Evolutionary conservation across 2,888 invertebrate species (phyloP).

Genomic region (Erpobdella octoculata): DNA sequence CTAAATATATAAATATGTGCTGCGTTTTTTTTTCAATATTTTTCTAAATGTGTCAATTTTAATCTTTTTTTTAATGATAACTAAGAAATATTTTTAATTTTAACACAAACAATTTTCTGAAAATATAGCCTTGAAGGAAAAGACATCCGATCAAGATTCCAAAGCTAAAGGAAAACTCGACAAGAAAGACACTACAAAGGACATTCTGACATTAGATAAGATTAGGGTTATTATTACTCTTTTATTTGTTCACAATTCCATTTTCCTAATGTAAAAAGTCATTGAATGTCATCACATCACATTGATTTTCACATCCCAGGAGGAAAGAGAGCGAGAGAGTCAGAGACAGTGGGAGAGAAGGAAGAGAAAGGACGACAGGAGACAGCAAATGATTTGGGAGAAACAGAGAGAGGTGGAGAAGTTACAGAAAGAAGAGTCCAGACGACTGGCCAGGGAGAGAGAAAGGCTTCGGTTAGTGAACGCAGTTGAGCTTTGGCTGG

Average conservation of each 20-base stretch:
- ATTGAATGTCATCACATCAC: too few relatives aligned
- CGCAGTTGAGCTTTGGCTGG: background rate
- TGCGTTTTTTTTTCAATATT: too few relatives aligned
- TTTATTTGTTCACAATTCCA: background rate
- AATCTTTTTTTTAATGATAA: too few relatives aligned
- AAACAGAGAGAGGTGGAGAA: constrained; percentile 64
- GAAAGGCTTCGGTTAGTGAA: constrained; percentile 39
- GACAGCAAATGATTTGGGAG: constrained; percentile 61
- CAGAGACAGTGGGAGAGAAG: constrained; percentile 65
- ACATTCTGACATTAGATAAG: constrained; percentile 45
- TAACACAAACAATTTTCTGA: constrained; percentile 33
- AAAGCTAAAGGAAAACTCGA: background rate
- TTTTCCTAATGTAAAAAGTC: too few relatives aligned
- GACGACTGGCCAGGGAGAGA: constrained; percentile 56
- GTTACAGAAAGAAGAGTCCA: constrained; percentile 75
- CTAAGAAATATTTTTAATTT: too few relatives aligned
- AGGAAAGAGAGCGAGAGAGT: constrained; percentile 54
- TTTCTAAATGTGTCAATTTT: too few relatives aligned
- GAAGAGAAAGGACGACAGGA: constrained; percentile 70
- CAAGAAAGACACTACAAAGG: constrained; percentile 22
- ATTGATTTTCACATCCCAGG: constrained; percentile 37
- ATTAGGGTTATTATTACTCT: constrained; percentile 44
- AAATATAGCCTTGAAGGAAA: background rate
- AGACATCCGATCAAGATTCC: background rate
- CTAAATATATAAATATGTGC: too few relatives aligned